These are phyloP conservation scores for Phragmatobia fuliginosa DNA, from an alignment of 2,888 invertebrate genomes.

Conservation along the genomic window DNA sequence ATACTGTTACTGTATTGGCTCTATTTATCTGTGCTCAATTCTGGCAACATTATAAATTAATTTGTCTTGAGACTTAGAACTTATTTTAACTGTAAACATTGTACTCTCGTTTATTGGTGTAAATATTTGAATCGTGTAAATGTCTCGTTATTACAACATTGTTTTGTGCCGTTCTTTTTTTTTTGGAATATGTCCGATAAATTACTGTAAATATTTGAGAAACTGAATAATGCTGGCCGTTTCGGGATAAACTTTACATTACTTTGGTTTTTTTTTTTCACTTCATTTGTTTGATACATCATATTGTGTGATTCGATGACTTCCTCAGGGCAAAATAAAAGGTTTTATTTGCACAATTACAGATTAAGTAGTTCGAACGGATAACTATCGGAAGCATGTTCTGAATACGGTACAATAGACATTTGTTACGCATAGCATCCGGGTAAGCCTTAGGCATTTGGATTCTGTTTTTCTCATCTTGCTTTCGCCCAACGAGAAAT, in stretches of 20 bases:
- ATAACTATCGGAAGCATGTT: neutral
- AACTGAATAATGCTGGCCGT: neutral
- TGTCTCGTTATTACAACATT: constrained; percentile 36
- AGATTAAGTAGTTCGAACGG: neutral
- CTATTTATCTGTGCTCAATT: constrained; percentile 70
- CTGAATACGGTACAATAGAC: neutral
- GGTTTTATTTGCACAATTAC: neutral
- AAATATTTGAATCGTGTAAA: constrained; percentile 74
- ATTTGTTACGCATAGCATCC: neutral
- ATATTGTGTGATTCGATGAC: neutral
- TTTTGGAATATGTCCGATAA: constrained; percentile 6
- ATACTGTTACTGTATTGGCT: constrained; percentile 61
- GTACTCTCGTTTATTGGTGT: constrained; percentile 68
- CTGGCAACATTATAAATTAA: constrained; percentile 75
- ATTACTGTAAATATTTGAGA: neutral
- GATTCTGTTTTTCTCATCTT: neutral
- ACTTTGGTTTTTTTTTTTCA: neutral
- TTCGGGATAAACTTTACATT: neutral
- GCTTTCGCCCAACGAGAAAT: neutral
- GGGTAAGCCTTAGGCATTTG: neutral
- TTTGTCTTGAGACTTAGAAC: constrained; percentile 77
- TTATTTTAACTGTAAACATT: constrained; percentile 78
- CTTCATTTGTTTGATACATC: too few relatives aligned
- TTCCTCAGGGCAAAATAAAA: neutral
- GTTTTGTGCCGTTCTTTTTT: constrained; percentile 21